Evolutionary conservation across 2,797 vertebrate species (phyloP), one percentile per base, ranked within the genome.

Genomic region (Gobio occitaniae): DNA sequence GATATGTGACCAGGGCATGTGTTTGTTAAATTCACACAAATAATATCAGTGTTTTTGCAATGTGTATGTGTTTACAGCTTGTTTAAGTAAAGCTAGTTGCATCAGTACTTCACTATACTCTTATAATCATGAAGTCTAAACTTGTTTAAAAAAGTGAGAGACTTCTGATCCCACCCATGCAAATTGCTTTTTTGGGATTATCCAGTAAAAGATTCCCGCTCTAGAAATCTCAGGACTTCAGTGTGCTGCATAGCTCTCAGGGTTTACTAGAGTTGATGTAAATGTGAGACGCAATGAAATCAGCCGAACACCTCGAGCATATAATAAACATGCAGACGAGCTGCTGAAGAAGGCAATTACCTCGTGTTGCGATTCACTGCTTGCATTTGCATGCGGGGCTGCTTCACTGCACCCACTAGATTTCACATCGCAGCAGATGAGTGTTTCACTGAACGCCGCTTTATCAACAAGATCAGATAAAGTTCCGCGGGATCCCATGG

Each of bases 41-140:
- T 90, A 85, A 86, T 48, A 59, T 76, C 85, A 89, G 89, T 80
- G 81, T 52, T 29, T 75, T 74, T 91, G 32, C 10, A 13, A 87
- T 77, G 84, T 88, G 91, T 84, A 88, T 93, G 91, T 93, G 91
- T 69, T 69, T 93, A 88, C 87, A 82, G 84, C 88, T 84, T 86
- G 83, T 84, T 36, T 13, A 63, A 74, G 7, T 32, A 63, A 59
- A 74, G 41, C 7, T n/a, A 75, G 41, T 75, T 61, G 19, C 44
- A 75, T 75, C 29, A 65, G 17, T 17, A 50, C 25, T 74, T 25
- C 15, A 7, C 41, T 82, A 54, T 74, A 38, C 21, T 72, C 59
- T 63, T 13, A 29, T 32, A 65, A 44, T n/a, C 63, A 80, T 59
- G 25, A 38, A 65, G 25, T 61, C 13, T 74, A n/a, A 48, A 82